A percentile compares a stretch with the other conserved stretches of the same genome.
phyloP scores from a whole-genome alignment of 2,113 vertebrate genomes.

The Plecotus auritus region DNA sequence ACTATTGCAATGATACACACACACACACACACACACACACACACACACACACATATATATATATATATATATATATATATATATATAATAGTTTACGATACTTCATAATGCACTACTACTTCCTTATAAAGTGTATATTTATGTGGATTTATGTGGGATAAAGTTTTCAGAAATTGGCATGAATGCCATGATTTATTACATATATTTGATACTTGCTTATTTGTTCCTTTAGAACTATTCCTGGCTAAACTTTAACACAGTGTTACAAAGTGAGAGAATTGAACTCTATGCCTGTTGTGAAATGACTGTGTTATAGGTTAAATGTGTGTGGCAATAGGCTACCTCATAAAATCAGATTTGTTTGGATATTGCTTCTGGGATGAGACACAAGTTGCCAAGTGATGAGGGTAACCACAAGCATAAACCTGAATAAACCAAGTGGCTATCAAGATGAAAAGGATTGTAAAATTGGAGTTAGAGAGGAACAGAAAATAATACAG shows the following conservation, averaged over 20 bases:
- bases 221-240: conserved; percentile 7
- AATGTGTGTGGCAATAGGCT: neutral
- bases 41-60: too few species aligned
- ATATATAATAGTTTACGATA: neutral
- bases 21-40: too few species aligned
- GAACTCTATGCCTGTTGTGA: neutral
- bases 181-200: neutral
- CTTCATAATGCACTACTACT: neutral
- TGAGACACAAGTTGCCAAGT: neutral
- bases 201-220: neutral
- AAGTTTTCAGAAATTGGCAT: neutral
- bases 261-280: neutral
- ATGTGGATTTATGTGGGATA: neutral
- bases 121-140: neutral
- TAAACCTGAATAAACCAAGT: neutral
- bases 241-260: neutral
- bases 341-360: conserved; percentile 15
- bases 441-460: neutral
- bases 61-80: too few species aligned
- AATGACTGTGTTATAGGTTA: conserved; percentile 33
- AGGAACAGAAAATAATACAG: neutral
- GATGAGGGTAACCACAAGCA: neutral
- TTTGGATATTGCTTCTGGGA: conserved; percentile 1
- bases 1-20: too few species aligned
- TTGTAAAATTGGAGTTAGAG: neutral